phyloP scores from a whole-genome alignment of 2,797 vertebrate species.

The Diplodus puntazzo region DNA sequence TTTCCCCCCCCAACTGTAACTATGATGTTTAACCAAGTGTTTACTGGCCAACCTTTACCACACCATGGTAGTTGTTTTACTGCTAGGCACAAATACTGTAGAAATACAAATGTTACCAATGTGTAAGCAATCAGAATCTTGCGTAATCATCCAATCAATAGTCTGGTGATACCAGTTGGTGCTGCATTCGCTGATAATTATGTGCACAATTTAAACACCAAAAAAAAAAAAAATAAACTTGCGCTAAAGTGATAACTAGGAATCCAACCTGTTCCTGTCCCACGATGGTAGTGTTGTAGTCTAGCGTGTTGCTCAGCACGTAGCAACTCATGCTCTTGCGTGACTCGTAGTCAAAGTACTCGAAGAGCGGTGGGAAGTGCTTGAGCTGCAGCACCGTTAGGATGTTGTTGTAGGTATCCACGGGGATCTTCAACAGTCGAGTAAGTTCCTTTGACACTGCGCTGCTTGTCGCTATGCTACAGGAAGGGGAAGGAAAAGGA shows the following conservation, averaged over 20 bases:
- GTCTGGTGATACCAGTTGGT: background rate
- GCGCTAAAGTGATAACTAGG: background rate
- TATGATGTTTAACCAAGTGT: too few species aligned
- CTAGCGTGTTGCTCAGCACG: slow-evolving; percentile 95
- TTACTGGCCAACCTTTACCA: background rate
- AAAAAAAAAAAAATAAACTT: too few species aligned
- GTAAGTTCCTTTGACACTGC: slow-evolving; percentile 98
- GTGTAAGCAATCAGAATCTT: background rate
- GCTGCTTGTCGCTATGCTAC: slow-evolving; percentile 97
- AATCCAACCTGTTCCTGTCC: slow-evolving; percentile 95
- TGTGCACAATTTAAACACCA: too few species aligned
- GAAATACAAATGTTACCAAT: background rate
- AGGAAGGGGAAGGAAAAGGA: slow-evolving; percentile 35
- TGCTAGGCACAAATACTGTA: background rate
- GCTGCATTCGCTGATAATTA: background rate
- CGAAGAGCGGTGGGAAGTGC: slow-evolving; percentile 97
- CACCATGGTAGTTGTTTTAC: background rate
- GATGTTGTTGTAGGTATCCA: slow-evolving; percentile 97
- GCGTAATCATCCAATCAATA: background rate
- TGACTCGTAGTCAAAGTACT: slow-evolving; percentile 98
- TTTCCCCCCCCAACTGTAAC: too few species aligned
- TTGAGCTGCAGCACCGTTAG: slow-evolving; percentile 97
- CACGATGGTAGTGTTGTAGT: slow-evolving; percentile 95
- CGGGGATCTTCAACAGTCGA: slow-evolving; percentile 96
- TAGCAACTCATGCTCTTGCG: slow-evolving; percentile 99